Conservation (phyloP, 2,797 vertebrate species). For the Epinephelus coioides region DNA sequence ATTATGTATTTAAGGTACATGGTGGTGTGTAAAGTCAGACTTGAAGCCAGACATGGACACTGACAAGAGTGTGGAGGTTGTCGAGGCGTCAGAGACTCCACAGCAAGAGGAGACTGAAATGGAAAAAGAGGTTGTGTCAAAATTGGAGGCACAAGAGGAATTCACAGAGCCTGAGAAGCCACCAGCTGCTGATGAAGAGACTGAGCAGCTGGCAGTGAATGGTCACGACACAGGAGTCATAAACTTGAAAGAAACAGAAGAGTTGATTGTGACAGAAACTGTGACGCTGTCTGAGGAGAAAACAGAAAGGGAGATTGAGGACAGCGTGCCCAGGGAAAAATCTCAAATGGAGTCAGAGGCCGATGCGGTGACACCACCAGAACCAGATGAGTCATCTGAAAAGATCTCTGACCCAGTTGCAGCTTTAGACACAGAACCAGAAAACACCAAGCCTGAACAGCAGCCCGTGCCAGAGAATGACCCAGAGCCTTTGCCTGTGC, state of each 20-base stretch:
- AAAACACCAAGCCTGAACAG: constrained; percentile 59
- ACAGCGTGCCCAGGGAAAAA: constrained; percentile 24
- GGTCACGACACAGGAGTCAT: constrained; percentile 35
- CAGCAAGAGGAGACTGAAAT: constrained; percentile 60
- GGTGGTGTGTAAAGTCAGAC: constrained; percentile 63
- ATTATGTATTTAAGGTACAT: constrained; percentile 60
- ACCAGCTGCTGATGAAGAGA: constrained; percentile 63
- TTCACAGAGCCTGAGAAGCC: constrained; percentile 67
- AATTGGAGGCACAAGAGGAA: constrained; percentile 54
- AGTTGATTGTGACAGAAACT: constrained; percentile 39
- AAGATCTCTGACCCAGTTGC: constrained; percentile 59
- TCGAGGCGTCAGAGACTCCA: constrained; percentile 62
- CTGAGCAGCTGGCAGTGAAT: constrained; percentile 49
- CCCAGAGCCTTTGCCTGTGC: constrained; percentile 59
- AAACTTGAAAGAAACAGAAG: constrained; percentile 37
- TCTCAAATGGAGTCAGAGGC: constrained; percentile 29
- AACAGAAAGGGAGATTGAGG: constrained; percentile 15
- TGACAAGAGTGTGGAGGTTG: constrained; percentile 74
- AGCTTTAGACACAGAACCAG: constrained; percentile 49
- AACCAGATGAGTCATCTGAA: constrained; percentile 69
- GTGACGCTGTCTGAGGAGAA: constrained; percentile 8
- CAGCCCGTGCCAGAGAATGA: constrained; percentile 63
- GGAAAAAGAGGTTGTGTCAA: constrained; percentile 69
- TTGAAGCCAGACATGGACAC: constrained; percentile 78
- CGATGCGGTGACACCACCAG: constrained; percentile 31